A percentile compares a stretch with the other conserved stretches of the same genome.
Evolutionary conservation across 1,140 invertebrate species (phyloP).

Genomic region (Xylocopa sonorina): DNA sequence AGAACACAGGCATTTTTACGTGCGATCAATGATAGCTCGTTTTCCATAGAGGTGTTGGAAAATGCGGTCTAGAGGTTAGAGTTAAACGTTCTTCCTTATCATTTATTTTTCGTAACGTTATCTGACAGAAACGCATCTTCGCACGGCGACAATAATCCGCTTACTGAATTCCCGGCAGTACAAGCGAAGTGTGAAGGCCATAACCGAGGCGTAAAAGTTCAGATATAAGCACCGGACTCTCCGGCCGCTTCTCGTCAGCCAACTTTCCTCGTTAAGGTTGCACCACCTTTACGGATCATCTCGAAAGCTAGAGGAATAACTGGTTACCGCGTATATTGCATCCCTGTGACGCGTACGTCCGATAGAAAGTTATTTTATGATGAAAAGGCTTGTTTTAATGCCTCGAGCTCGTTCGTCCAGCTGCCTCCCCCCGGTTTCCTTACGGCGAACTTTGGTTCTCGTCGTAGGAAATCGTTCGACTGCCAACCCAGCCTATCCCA

Average conservation of each 20-base stretch:
- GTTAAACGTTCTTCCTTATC: too few relatives aligned
- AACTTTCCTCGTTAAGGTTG: background rate
- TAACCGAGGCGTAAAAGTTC: background rate
- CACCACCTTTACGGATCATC: background rate
- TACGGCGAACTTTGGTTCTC: conserved; percentile 5
- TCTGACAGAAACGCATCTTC: too few relatives aligned
- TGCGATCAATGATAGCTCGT: too few relatives aligned
- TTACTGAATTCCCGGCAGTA: background rate
- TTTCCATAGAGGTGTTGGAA: too few relatives aligned
- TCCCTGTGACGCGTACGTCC: background rate
- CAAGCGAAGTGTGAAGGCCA: background rate
- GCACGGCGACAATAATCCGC: background rate
- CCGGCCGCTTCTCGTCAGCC: background rate
- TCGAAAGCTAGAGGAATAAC: background rate
- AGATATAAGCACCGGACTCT: background rate
- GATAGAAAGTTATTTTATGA: conserved; percentile 2
- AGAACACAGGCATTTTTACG: too few relatives aligned
- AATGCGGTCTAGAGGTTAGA: too few relatives aligned
- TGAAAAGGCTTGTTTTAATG: conserved; percentile 4
- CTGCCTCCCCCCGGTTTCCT: background rate
- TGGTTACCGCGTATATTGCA: background rate
- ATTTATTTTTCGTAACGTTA: too few relatives aligned
- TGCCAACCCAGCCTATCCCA: conserved; percentile 29
- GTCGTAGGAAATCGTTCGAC: background rate
- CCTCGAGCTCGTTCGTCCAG: background rate